Evolutionary conservation across 2,113 vertebrate genomes (phyloP).

Genomic region (Fulica atra): DNA sequence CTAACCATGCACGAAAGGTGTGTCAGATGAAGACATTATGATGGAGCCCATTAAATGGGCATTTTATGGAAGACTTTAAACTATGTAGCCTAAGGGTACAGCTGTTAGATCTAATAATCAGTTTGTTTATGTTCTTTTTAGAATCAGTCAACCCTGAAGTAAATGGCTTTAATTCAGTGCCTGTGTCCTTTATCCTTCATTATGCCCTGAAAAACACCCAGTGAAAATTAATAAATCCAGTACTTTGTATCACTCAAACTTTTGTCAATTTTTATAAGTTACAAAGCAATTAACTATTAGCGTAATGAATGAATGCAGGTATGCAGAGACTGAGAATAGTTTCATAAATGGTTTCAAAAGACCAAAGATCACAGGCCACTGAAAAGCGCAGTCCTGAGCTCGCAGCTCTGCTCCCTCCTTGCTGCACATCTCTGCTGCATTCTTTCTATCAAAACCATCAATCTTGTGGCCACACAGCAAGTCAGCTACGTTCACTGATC

Average conservation of each 20-base stretch:
- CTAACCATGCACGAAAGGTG: background rate
- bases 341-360: background rate
- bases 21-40: constrained; percentile 11
- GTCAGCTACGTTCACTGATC: background rate
- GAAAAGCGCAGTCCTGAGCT: background rate
- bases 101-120: background rate
- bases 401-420: background rate
- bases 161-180: background rate
- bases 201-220: background rate
- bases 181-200: background rate
- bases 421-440: background rate
- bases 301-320: background rate
- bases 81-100: background rate
- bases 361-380: background rate
- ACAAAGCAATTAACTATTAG: background rate
- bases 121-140: background rate
- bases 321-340: background rate
- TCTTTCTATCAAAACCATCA: background rate
- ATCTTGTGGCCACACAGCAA: background rate
- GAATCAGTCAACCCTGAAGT: background rate
- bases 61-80: constrained; percentile 36
- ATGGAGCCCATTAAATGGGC: background rate
- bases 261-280: background rate
- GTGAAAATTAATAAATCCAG: background rate
- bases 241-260: background rate